Evolutionary conservation across 2,888 invertebrate genomes (phyloP), one percentile per base, ranked within the genome.

Genomic region (Ophion ellenae): DNA sequence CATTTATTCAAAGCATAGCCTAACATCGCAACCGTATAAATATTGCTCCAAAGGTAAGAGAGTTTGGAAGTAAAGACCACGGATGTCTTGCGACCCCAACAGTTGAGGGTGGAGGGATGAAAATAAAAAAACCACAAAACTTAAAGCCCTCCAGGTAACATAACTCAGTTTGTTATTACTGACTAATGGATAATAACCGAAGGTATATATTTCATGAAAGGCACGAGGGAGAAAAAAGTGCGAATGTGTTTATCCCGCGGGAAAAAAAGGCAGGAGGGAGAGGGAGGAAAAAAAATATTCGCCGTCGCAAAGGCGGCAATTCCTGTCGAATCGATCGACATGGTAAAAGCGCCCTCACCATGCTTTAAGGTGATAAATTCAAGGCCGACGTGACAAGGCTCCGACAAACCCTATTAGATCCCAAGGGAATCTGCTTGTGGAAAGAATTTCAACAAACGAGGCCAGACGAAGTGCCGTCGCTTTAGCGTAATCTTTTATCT

Each of bases 311-410:
- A 64, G 57, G 40, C 61, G 45, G 28, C 17, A 17, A 10, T 2
- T 9, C 32, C 32, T 45, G 40, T 45, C 69, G 70, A 79, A 85
- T 71, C 85, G 73, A 83, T 78, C 47, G 61, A 81, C 78, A 53
- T 45, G 40, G 57, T 45, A 32, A 66, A 66, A 78, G 45, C 47
- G 32, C 61, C 45, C 64, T 40, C 20, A 24, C 40, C 59, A n/a
- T 14, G 64, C 10, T 78, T 24, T 59, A 45, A 74, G 47, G 82
- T 82, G 79, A 85, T 85, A 85, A 85, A 85, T 82, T 85, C 71
- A 40, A 59, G 79, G 59, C 53, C 77, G 71, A 61, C 80, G 84
- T 79, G 85, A 85, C 82, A 71, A 79, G 71, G 64, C 85, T 71
- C 70, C 75, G 79, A 82, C 82, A 82, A 85, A 82, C 82, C 75